Percentiles rank a stretch among this genome's conserved stretches.
These are phyloP conservation scores for Torymus texanus DNA, from an alignment of 2,888 invertebrate species.

Conservation along the genomic window DNA sequence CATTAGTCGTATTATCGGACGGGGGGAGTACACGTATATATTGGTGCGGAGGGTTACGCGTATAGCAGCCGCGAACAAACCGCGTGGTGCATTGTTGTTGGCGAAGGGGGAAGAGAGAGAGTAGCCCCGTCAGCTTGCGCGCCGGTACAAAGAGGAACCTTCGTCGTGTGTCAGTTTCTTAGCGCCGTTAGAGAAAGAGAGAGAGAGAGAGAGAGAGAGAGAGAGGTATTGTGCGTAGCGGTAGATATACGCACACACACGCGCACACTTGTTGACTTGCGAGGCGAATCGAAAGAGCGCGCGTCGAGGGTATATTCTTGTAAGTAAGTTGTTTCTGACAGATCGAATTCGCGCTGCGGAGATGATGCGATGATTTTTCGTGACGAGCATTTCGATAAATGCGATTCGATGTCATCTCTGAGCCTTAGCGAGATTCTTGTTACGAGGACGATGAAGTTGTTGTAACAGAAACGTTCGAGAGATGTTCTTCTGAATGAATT, in stretches of 20 bases:
- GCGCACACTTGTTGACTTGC: constrained; percentile 48
- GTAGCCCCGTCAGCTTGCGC: too few species aligned
- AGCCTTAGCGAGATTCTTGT: too few species aligned
- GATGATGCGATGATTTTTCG: constrained; percentile 9
- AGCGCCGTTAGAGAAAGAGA: neutral
- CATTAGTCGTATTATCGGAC: constrained; percentile 46
- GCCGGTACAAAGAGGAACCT: constrained; percentile 25
- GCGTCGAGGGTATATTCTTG: neutral
- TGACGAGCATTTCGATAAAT: constrained; percentile 3
- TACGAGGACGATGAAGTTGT: too few species aligned
- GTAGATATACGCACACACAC: too few species aligned
- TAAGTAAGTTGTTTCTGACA: constrained; percentile 31
- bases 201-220: too few species aligned
- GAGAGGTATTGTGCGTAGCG: constrained; percentile 1
- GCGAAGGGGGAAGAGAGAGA: neutral
- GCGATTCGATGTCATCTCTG: neutral
- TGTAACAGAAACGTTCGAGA: too few species aligned
- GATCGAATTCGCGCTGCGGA: neutral
- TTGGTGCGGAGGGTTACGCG: constrained; percentile 20
- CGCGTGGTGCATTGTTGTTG: constrained; percentile 18
- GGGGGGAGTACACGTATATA: neutral
- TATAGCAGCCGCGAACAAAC: constrained; percentile 38
- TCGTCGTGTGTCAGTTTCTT: constrained; percentile 36
- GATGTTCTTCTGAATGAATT: too few species aligned
- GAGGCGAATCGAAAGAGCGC: constrained; percentile 5